A percentile compares a stretch with the other conserved stretches of the same genome.
Evolutionary conservation across 2,113 vertebrate species (phyloP).

Genomic region (Salvator merianae): DNA sequence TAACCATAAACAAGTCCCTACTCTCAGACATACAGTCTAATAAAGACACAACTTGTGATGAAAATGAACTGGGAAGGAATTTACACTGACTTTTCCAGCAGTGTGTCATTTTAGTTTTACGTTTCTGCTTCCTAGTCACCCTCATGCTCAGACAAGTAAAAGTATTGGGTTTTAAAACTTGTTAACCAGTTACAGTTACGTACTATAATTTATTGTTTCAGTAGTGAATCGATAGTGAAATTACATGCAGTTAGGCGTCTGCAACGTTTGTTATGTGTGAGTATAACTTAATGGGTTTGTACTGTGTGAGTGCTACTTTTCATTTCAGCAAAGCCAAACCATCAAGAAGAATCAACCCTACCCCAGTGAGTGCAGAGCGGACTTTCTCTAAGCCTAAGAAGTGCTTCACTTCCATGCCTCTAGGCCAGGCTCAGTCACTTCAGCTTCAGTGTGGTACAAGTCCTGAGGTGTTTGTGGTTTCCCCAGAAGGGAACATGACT

Average conservation of each 20-base stretch:
- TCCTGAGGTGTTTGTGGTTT: constrained; percentile 68
- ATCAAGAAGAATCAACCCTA: constrained; percentile 95
- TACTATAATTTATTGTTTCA: background rate
- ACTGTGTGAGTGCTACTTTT: constrained; percentile 1
- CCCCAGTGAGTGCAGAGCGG: constrained; percentile 89
- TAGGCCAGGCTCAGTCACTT: constrained; percentile 78
- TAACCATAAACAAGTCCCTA: too few species aligned
- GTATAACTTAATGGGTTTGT: fast-evolving
- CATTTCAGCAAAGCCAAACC: constrained; percentile 85
- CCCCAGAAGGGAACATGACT: constrained; percentile 58
- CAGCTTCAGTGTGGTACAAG: constrained; percentile 61
- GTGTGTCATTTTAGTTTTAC: background rate
- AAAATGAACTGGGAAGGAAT: too few species aligned
- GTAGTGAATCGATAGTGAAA: background rate
- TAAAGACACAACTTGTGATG: too few species aligned
- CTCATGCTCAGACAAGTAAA: background rate
- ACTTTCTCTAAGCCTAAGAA: constrained; percentile 91
- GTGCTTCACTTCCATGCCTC: constrained; percentile 94
- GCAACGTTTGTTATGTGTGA: background rate
- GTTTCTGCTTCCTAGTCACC: background rate
- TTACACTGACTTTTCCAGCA: too few species aligned
- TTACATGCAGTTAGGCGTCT: background rate
- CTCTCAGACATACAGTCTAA: too few species aligned
- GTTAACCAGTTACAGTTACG: background rate
- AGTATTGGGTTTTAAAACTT: background rate